phyloP scores from a whole-genome alignment of 2,797 vertebrate species.

The Zalophus californianus region DNA sequence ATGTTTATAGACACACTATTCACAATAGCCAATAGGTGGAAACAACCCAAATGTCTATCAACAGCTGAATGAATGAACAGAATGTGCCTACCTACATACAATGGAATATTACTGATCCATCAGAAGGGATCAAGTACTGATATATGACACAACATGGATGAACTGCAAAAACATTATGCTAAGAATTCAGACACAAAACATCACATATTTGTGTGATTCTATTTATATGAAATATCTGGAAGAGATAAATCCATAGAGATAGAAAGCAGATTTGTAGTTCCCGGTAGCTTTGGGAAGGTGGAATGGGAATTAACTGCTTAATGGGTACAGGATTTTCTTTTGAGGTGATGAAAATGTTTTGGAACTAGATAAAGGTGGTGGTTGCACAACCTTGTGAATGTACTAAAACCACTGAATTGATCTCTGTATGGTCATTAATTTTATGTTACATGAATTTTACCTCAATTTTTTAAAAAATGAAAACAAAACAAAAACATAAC shows the following conservation, averaged over 20 bases:
- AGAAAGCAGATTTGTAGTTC: background rate
- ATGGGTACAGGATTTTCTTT: background rate
- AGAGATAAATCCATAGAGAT: background rate
- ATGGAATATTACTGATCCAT: background rate
- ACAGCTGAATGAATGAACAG: background rate
- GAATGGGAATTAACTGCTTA: background rate
- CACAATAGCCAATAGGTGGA: background rate
- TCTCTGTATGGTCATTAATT: background rate
- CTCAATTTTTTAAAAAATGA: background rate
- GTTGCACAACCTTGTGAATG: background rate
- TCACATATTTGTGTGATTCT: background rate
- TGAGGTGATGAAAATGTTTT: background rate
- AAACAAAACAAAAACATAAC: background rate
- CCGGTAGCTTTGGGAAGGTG: background rate
- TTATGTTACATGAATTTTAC: background rate
- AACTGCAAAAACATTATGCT: background rate
- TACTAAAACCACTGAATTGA: background rate
- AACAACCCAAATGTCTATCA: background rate
- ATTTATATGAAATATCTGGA: background rate
- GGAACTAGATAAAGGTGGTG: background rate
- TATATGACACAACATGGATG: background rate
- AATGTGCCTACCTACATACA: background rate
- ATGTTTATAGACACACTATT: background rate
- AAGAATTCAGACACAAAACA: background rate
- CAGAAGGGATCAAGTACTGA: background rate